Evolutionary conservation across 1,140 invertebrate genomes (phyloP).

Genomic region (Papilio machaon): DNA sequence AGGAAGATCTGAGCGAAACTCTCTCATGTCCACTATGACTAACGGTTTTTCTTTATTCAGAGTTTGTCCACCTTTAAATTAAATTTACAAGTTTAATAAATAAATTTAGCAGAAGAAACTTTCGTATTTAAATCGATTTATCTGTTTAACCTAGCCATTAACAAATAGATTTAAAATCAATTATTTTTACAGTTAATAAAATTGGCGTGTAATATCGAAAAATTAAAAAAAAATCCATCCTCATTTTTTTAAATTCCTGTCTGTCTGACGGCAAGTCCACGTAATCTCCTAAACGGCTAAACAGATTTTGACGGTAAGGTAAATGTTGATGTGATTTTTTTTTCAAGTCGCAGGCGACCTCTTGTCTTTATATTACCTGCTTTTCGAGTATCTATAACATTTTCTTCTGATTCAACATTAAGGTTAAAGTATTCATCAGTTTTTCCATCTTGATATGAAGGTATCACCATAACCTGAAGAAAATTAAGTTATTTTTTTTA

Average conservation of each 20-base stretch:
- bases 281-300: too few species aligned
- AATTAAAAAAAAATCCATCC: too few species aligned
- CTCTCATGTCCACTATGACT: constrained; percentile 98
- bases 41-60: constrained; percentile 79
- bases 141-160: too few species aligned
- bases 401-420: constrained; percentile 65
- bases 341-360: too few species aligned
- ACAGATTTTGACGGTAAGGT: too few species aligned
- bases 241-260: too few species aligned
- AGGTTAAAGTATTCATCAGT: constrained; percentile 87
- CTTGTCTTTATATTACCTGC: constrained; percentile 78
- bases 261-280: too few species aligned
- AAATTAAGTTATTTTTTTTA: constrained; percentile 13
- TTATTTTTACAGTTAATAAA: too few species aligned
- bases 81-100: constrained; percentile 24
- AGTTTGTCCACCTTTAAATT: constrained; percentile 71
- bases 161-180: too few species aligned
- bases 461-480: constrained; percentile 93
- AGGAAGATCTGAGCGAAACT: constrained; percentile 98
- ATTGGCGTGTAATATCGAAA: too few species aligned
- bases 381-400: constrained; percentile 83
- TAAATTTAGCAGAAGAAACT: constrained; percentile 26
- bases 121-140: too few species aligned
- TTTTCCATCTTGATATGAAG: constrained; percentile 95
- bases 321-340: too few species aligned